A percentile compares a stretch with the other conserved stretches of the same genome.
Evolutionary conservation across 2,113 vertebrate species (phyloP).

Genomic region (Prionailurus viverrinus): DNA sequence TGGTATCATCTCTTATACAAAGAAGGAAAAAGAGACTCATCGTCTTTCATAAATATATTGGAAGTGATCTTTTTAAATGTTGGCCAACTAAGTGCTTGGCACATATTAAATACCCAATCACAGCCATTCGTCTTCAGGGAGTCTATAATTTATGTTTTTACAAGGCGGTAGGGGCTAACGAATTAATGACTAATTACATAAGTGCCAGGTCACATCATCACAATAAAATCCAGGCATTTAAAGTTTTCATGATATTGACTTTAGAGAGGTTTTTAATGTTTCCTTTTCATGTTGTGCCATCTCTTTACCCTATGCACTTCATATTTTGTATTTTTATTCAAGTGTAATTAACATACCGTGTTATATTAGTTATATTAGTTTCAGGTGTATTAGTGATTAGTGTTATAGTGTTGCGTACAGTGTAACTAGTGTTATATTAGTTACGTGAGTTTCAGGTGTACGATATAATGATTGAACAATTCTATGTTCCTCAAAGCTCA

Average conservation of each 20-base stretch:
- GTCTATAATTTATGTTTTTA: not conserved
- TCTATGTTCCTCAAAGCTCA: not conserved
- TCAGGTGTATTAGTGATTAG: not conserved
- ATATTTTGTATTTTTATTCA: not conserved
- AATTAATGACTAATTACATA: slow-evolving; percentile 15
- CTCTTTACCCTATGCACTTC: not conserved
- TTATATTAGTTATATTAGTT: not conserved
- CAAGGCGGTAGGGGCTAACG: not conserved
- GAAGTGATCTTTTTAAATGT: not conserved
- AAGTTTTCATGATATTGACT: not conserved
- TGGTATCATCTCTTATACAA: not conserved
- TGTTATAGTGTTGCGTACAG: too few relatives aligned
- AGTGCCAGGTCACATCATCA: not conserved
- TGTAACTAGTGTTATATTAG: not conserved
- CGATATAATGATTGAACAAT: not conserved
- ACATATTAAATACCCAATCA: not conserved
- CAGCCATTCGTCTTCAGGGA: not conserved
- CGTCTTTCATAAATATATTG: not conserved
- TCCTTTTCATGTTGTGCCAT: slow-evolving; percentile 46
- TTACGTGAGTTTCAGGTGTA: not conserved
- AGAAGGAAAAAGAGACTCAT: not conserved
- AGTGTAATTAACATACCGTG: not conserved
- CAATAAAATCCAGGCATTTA: slow-evolving; percentile 26
- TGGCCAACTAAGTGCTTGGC: slow-evolving; percentile 35
- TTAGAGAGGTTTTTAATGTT: slow-evolving; percentile 8